Percentiles rank a stretch among this genome's conserved stretches.
Evolutionary conservation across 2,797 vertebrate species (phyloP).

Genomic region (Lepus townsendii): DNA sequence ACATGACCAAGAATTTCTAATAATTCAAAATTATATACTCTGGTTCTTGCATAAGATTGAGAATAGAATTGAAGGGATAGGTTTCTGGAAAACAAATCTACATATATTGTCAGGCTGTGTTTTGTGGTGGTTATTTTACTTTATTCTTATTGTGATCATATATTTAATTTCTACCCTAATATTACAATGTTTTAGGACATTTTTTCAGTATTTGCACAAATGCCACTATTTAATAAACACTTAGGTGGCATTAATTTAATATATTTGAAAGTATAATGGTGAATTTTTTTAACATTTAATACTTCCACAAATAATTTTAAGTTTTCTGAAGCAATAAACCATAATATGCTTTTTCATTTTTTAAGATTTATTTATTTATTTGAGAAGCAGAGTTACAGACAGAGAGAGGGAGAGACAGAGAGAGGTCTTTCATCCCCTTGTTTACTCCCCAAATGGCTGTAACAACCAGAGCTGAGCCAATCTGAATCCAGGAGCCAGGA

Average conservation of each 20-base stretch:
- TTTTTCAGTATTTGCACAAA: neutral
- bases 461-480: too few relatives aligned
- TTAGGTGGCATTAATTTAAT: neutral
- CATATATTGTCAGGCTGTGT: neutral
- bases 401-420: too few relatives aligned
- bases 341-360: neutral
- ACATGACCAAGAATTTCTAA: neutral
- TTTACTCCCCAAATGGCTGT: too few relatives aligned
- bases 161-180: neutral
- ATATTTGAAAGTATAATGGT: neutral
- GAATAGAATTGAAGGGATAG: neutral
- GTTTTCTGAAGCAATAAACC: neutral
- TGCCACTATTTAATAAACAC: neutral
- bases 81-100: neutral
- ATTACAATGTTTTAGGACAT: neutral
- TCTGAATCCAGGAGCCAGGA: too few relatives aligned
- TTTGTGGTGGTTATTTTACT: neutral
- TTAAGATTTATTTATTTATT: too few relatives aligned
- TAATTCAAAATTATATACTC: constrained; percentile 38
- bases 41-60: neutral
- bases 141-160: neutral
- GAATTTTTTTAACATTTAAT: constrained; percentile 28
- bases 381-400: too few relatives aligned
- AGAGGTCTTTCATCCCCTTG: too few relatives aligned
- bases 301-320: neutral